Evolutionary conservation across 2,113 vertebrate species (phyloP), one percentile per base, ranked within the genome.

Genomic region (Girardinichthys multiradiatus): DNA sequence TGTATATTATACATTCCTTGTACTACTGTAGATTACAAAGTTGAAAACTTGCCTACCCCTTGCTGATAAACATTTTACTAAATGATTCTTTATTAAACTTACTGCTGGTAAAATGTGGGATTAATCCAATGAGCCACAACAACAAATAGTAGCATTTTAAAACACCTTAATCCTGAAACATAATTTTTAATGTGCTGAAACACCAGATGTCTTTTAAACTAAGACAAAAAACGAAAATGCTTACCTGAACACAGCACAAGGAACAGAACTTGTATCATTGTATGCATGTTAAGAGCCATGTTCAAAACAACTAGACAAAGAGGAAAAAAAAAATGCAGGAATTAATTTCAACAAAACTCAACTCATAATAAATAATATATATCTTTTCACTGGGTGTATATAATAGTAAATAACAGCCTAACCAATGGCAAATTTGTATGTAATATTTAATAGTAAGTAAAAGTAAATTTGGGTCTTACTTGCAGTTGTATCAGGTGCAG

Each of bases 161-260:
- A 35, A 1, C 24, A n/a, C 19, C 5, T 15, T 51, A 8, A n/a
- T n/a, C 42, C 42, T 15, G 42, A 6, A 19, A 45, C 14, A 19
- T 45, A 45, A 19, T 51, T 51, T n/a, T n/a, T n/a, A n/a, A n/a
- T 51, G 8, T 10, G 48, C 21, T 24, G 5, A 51, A 2, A 51
- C 21, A 8, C 0, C 2, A 8, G 9, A 54, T 54, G 15, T 48
- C 45, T 39, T 39, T 45, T 10, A 21, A 65, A 28, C 0, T 21
- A 4, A 65, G 29, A 66, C 29, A 6, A 29, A 59, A 3, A 61
- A 0, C 4, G n/a, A 10, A 4, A 7, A 57, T 14, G 14, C 45
- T 64, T 82, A 91, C 87, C 86, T 70, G 70, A 68, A 61, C 58
- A 83, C 27, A 88, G 64, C 45, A 88, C 1, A 12, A 79, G 28